Evolutionary conservation across 2,888 invertebrate species (phyloP).

Genomic region (Frankliniella intonsa): DNA sequence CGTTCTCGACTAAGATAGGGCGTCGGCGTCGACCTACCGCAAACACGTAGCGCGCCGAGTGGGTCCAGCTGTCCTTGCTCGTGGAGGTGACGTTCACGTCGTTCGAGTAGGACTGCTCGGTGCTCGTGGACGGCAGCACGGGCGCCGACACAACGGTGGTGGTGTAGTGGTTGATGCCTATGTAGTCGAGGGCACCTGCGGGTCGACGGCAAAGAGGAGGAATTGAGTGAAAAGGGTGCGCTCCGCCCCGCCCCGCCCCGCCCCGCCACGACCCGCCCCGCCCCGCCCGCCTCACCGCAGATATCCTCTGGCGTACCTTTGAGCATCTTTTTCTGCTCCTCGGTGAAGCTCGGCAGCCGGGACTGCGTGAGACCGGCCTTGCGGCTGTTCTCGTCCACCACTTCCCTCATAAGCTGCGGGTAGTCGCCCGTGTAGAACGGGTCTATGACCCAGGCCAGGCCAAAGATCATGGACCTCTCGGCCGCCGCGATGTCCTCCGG

Average conservation of each 20-base stretch:
- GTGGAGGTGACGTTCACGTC: not conserved
- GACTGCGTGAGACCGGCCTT: conserved; percentile 34
- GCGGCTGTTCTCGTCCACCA: conserved; percentile 34
- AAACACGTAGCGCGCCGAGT: not conserved
- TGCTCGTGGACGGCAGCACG: conserved; percentile 45
- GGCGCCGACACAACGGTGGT: conserved; percentile 49
- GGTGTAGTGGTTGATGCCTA: conserved; percentile 54
- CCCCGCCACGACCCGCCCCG: not conserved
- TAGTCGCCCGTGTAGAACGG: conserved; percentile 37
- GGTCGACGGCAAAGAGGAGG: not conserved
- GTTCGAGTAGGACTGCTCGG: conserved; percentile 51
- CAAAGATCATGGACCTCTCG: not conserved
- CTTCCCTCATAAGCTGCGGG: conserved; percentile 36
- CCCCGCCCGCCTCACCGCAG: not conserved
- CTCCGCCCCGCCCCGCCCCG: not conserved
- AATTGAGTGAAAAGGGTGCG: not conserved
- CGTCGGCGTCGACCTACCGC: not conserved
- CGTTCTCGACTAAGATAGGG: no score
- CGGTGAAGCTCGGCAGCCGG: conserved; percentile 36
- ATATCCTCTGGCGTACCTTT: not conserved
- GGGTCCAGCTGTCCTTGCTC: not conserved
- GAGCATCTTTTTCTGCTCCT: not conserved
- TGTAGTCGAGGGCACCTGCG: conserved; percentile 50
- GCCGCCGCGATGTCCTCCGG: conserved; percentile 29
- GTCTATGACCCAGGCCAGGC: conserved; percentile 36